Conservation (phyloP, 92 coral and sea anemone species). For the Epizoanthus stellaris region DNA sequence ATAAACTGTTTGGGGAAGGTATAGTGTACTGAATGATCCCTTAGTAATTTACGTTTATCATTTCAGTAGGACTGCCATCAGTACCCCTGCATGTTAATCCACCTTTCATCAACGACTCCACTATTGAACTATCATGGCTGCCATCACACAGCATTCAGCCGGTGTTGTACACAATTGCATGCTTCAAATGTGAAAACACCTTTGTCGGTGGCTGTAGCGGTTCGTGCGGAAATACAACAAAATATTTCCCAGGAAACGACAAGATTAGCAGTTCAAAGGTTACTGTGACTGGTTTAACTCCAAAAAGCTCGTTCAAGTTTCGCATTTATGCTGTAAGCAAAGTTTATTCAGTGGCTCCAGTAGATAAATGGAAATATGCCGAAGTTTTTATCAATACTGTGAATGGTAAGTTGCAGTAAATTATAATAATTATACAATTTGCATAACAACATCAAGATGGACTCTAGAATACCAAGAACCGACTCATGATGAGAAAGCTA, state of each 20-base stretch:
- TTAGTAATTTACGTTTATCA: neutral
- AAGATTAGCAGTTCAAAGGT: slow-evolving; percentile 1
- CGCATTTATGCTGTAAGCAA: slow-evolving; percentile 34
- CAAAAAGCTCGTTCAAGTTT: slow-evolving; percentile 33
- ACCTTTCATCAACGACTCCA: slow-evolving; percentile 15
- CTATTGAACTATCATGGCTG: slow-evolving; percentile 19
- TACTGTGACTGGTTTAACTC: slow-evolving; percentile 17
- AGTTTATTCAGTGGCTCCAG: slow-evolving; percentile 22
- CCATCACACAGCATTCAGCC: slow-evolving; percentile 19
- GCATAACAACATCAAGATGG: neutral
- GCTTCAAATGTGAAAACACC: slow-evolving; percentile 34
- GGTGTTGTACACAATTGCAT: slow-evolving; percentile 12
- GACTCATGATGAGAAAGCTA: too few species aligned
- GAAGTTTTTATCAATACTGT: slow-evolving; percentile 31
- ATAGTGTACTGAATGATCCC: too few species aligned
- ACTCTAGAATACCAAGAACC: neutral
- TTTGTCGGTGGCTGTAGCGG: neutral
- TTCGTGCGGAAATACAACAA: slow-evolving; percentile 15
- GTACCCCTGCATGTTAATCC: slow-evolving; percentile 13
- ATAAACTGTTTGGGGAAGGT: too few species aligned
- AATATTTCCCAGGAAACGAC: slow-evolving; percentile 7
- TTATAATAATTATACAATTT: neutral
- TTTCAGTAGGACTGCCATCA: slow-evolving; percentile 23
- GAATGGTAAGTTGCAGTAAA: slow-evolving; percentile 10
- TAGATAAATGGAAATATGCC: slow-evolving; percentile 33